Conservation (phyloP, 2,113 vertebrate species). For the Arenaria interpres region DNA sequence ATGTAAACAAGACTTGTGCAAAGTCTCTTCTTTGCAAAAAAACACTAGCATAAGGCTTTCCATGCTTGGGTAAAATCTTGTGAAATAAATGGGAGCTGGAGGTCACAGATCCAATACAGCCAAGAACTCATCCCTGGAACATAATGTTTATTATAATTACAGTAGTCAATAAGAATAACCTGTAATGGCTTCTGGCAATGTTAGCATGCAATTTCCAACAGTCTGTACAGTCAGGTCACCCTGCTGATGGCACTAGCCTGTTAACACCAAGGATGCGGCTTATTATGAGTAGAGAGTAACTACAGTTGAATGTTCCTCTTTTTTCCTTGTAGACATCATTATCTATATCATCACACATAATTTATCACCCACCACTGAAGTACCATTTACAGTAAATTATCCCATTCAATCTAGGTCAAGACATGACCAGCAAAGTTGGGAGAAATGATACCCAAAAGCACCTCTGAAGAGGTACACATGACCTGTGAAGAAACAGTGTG, state of each 20-base stretch:
- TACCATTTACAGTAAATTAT: slow-evolving; percentile 46
- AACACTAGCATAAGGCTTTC: background rate
- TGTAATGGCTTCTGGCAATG: background rate
- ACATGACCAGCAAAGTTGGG: background rate
- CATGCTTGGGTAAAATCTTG: background rate
- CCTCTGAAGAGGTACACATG: background rate
- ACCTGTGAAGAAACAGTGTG: background rate
- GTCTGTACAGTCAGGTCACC: background rate
- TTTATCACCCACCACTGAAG: background rate
- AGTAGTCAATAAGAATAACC: background rate
- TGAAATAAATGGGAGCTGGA: background rate
- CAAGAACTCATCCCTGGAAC: background rate
- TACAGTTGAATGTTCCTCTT: slow-evolving; percentile 18
- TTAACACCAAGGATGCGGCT: background rate
- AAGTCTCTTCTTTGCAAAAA: background rate
- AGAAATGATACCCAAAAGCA: background rate
- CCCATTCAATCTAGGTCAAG: background rate
- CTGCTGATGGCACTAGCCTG: background rate
- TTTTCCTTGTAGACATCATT: slow-evolving; percentile 3
- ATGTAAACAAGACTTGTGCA: background rate
- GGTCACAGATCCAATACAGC: background rate
- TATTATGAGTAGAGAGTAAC: slow-evolving; percentile 23
- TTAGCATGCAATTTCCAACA: background rate
- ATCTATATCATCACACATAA: background rate
- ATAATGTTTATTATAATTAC: background rate